Conservation (phyloP, 2,888 invertebrate genomes). For the Drosophila lutescens region DNA sequence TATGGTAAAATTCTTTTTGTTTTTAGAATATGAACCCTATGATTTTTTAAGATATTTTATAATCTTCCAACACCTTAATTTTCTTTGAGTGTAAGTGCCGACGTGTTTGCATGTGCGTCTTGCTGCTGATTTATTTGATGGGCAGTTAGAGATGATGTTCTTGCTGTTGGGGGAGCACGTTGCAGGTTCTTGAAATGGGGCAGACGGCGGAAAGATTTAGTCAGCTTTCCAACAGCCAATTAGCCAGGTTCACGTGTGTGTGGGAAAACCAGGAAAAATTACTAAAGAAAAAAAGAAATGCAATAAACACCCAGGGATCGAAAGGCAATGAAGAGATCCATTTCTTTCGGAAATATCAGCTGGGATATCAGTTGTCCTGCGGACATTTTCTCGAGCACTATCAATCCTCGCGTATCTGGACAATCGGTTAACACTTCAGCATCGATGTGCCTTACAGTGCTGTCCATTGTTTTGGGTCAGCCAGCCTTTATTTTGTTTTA, state of each 20-base stretch:
- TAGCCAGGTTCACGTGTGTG: slow-evolving; percentile 24
- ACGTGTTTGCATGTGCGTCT: slow-evolving; percentile 77
- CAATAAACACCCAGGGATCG: background rate
- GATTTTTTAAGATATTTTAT: too few species aligned
- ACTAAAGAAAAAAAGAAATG: background rate
- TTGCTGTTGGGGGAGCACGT: slow-evolving; percentile 28
- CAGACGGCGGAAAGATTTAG: slow-evolving; percentile 18
- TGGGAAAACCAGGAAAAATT: slow-evolving; percentile 18
- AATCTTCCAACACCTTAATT: background rate
- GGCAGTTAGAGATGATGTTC: slow-evolving; percentile 44
- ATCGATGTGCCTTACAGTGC: slow-evolving; percentile 31
- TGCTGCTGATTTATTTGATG: slow-evolving; percentile 73
- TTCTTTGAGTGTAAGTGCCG: slow-evolving; percentile 28
- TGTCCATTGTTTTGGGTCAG: slow-evolving; percentile 45
- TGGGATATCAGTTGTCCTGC: slow-evolving; percentile 23
- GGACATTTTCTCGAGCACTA: slow-evolving; percentile 26
- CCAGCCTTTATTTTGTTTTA: slow-evolving; percentile 4
- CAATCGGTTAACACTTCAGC: slow-evolving; percentile 44
- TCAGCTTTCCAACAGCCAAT: slow-evolving; percentile 27
- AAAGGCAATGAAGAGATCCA: slow-evolving; percentile 38
- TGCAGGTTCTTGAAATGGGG: slow-evolving; percentile 42
- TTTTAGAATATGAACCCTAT: too few species aligned
- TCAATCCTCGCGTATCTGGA: slow-evolving; percentile 41
- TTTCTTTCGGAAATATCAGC: background rate
- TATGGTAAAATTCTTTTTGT: too few species aligned